Evolutionary conservation across 2,797 vertebrate genomes (phyloP).

Genomic region (Lutjanus campechanus): DNA sequence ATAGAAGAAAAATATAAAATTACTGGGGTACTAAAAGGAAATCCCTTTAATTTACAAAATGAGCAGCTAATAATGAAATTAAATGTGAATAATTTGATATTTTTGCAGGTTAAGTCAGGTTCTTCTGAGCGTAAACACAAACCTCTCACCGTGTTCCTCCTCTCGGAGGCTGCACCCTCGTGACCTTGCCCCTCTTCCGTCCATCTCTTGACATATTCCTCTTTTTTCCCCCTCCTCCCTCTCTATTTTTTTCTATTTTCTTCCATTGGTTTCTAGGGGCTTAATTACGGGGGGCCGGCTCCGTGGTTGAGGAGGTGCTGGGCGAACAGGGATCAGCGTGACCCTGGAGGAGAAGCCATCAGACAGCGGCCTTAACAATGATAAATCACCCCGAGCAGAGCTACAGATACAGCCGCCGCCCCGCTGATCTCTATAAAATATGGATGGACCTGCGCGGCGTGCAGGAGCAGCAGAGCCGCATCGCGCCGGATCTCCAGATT

Average conservation of each 20-base stretch:
- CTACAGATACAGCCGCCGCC: conserved; percentile 49
- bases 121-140: background rate
- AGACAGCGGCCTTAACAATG: conserved; percentile 89
- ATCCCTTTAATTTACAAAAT: background rate
- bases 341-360: conserved; percentile 82
- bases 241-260: conserved; percentile 44
- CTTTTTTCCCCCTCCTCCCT: conserved; percentile 9
- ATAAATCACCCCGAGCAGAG: conserved; percentile 84
- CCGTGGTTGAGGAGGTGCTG: conserved; percentile 62
- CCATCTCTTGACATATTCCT: conserved; percentile 60
- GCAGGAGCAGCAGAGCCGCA: conserved; percentile 11
- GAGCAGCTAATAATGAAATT: background rate
- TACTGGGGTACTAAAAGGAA: no score
- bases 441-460: conserved; percentile 53
- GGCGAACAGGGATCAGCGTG: conserved; percentile 74
- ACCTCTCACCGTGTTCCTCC: background rate
- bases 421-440: conserved; percentile 69
- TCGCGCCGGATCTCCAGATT: conserved; percentile 54
- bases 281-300: conserved; percentile 80
- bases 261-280: conserved; percentile 79
- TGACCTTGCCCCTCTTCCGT: conserved; percentile 54
- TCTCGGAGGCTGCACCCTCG: conserved; percentile 21
- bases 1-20: background rate
- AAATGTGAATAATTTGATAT: background rate
- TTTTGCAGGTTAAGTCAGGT: background rate